Base-by-base conservation (phyloP, 2,888 invertebrate species). In the Epirrhoe tristata region DNA sequence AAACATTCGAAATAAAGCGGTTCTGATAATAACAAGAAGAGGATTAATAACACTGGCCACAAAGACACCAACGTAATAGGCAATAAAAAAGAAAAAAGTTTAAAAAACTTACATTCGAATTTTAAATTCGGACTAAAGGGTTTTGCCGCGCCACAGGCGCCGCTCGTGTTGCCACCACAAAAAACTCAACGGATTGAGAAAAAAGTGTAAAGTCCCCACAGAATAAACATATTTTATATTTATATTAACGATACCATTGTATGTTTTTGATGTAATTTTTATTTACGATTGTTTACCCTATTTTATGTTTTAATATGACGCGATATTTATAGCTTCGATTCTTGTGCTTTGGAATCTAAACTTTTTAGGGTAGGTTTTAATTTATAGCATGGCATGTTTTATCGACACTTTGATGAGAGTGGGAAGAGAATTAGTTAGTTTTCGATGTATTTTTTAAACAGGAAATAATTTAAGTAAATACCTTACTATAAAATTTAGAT, bases 251-350 rank as follows among this genome's bases (percentile, higher is more conserved):
- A 88, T 73, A 78, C 82, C 81, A 86, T 90, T 91, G 91, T 93
- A 83, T 87, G 86, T 85, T 88, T 91, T 89, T 81, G 84, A 83
- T 90, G 87, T 91, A 88, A 90, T 90, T 86, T 91, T 92, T 92
- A 93, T 93, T 93, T 92, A 93, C 88, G 90, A 91, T 92, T 93
- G 92, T 93, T 93, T 93, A 92, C 86, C 86, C 88, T 87, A 88
- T 88, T 93, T 93, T 93, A 92, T 93, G 93, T 93, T 93, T 93
- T 92, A 93, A 93, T 93, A 92, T 86, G 88, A 77, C 79, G 75
- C 80, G 67, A 80, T 88, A 91, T 93, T 93, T 93, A 92, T 91
- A 77, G 83, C 70, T 75, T 87, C 81, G 81, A 86, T 87, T 83
- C 83, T 86, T 82, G 79, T 84, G 71, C 76, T 71, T 69, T 73